phyloP scores from a whole-genome alignment of 30 jellyfish, hydroid and myxozoan species.

The Calvadosia cruxmelitensis region DNA sequence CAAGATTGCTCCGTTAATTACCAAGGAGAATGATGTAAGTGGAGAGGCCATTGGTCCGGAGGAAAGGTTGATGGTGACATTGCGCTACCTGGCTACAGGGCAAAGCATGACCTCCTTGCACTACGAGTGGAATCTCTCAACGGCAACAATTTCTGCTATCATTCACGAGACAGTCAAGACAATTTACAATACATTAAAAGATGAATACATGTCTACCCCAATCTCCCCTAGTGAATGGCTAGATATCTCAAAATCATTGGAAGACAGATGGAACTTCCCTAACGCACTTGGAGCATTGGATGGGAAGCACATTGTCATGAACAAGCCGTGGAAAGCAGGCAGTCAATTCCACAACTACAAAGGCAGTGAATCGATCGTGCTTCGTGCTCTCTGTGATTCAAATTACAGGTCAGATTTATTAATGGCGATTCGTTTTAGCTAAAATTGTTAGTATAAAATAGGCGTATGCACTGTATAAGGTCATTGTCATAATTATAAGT shows the following conservation, averaged over 20 bases:
- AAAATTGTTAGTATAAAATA: no score
- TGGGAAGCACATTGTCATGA: background rate
- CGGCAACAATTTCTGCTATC: background rate
- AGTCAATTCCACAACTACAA: slow-evolving; percentile 12
- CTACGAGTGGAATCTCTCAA: slow-evolving; percentile 4
- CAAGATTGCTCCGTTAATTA: no score
- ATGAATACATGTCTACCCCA: slow-evolving; percentile 9
- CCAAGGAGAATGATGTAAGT: no score
- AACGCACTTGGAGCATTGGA: slow-evolving; percentile 5
- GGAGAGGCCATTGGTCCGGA: background rate
- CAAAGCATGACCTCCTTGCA: slow-evolving; percentile 11
- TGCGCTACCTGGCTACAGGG: slow-evolving; percentile 27
- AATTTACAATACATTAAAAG: background rate
- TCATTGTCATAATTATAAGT: no score
- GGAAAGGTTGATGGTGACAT: slow-evolving; percentile 14
- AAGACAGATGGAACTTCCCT: slow-evolving; percentile 25
- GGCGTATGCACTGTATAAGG: no score
- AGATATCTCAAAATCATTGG: slow-evolving; percentile 6
- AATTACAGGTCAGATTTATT: no score
- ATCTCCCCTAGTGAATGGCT: slow-evolving; percentile 19
- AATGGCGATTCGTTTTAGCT: no score
- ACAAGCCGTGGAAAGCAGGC: slow-evolving; percentile 12
- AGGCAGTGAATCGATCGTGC: slow-evolving; percentile 6
- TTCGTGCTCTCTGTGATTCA: slow-evolving; percentile 22
- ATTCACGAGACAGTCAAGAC: background rate